These are phyloP conservation scores for Ciconia nigra DNA, from an alignment of 2,797 vertebrate genomes.

Conservation along the genomic window DNA sequence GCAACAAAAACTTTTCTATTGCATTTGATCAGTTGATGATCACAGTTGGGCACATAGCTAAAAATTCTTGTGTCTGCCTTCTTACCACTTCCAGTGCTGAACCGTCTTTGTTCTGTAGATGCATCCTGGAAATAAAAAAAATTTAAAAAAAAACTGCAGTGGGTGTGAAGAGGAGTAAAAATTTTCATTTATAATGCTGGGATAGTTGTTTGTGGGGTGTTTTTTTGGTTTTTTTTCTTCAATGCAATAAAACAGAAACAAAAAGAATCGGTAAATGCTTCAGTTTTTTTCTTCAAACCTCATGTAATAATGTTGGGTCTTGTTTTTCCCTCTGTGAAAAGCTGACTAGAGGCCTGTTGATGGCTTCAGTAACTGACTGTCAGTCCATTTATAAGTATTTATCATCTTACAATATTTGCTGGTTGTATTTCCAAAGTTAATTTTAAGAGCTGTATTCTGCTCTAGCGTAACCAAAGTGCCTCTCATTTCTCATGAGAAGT, in stretches of 20 bases:
- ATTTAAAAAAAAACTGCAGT: background rate
- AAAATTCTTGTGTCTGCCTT: background rate
- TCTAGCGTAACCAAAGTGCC: background rate
- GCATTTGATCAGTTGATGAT: background rate
- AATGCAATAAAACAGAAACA: background rate
- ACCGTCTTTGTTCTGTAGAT: background rate
- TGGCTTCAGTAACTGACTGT: background rate
- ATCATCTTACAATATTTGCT: fast-evolving
- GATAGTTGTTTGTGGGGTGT: background rate
- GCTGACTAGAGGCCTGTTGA: background rate
- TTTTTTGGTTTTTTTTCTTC: background rate
- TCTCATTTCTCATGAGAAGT: fast-evolving
- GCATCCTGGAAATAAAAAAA: background rate
- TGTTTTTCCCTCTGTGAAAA: background rate
- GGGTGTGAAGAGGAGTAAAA: background rate
- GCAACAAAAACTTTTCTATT: background rate
- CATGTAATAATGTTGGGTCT: background rate
- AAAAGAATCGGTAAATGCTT: background rate
- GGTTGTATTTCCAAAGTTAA: background rate
- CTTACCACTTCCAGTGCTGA: background rate
- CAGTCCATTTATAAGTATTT: background rate
- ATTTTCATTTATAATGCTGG: background rate
- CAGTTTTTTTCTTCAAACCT: background rate
- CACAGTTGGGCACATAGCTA: background rate
- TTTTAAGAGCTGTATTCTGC: background rate